Conservation (phyloP, 2,113 vertebrate genomes). For the Myotis lucifugus region DNA sequence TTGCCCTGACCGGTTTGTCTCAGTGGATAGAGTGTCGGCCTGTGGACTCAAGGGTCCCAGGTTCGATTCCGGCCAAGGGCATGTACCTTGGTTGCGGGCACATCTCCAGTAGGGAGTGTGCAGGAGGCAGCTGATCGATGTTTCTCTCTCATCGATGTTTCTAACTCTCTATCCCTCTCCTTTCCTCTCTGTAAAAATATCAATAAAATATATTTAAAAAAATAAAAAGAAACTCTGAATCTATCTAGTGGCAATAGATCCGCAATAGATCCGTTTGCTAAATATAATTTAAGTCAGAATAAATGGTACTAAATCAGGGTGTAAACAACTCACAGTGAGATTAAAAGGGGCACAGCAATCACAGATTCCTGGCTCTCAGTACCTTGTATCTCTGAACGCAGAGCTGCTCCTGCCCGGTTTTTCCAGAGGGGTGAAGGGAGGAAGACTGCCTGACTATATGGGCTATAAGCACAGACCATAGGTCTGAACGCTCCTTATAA, state of each 20-base stretch:
- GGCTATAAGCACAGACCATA: not conserved
- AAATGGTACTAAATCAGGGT: constrained; percentile 2
- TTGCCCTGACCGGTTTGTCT: too few species aligned
- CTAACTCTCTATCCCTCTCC: too few species aligned
- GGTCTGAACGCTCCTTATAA: not conserved
- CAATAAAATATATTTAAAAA: too few species aligned
- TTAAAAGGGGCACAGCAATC: not conserved
- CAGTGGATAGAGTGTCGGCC: too few species aligned
- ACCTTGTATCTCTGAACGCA: not conserved
- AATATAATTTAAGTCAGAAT: not conserved
- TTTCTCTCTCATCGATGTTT: too few species aligned
- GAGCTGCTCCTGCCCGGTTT: not conserved
- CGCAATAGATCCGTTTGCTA: not conserved
- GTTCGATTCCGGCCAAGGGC: too few species aligned
- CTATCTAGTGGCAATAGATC: not conserved
- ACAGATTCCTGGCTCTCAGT: not conserved
- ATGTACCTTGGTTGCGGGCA: too few species aligned
- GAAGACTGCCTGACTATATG: not conserved
- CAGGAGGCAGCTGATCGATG: too few species aligned
- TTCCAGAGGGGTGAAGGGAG: not conserved
- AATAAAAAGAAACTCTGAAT: not conserved
- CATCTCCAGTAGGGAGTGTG: too few species aligned
- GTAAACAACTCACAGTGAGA: not conserved
- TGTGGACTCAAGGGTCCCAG: too few species aligned
- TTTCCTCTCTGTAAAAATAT: too few species aligned